Evolutionary conservation across 2,888 invertebrate genomes (phyloP).

Genomic region (Eupeodes luniger): DNA sequence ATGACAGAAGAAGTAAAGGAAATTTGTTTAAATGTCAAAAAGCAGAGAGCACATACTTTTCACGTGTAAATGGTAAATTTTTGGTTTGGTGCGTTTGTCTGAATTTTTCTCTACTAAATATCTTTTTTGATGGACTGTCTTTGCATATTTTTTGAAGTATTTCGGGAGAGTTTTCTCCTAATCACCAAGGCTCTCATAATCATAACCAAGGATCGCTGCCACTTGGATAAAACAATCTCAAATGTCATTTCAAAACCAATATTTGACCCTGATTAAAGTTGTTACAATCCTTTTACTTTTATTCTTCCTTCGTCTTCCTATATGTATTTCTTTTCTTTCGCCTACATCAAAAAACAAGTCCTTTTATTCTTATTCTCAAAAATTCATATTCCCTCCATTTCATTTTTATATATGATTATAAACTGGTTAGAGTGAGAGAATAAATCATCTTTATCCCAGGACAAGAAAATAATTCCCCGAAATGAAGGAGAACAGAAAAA

Average conservation of each 20-base stretch:
- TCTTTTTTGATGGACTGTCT: no score
- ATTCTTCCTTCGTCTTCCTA: constrained; percentile 5
- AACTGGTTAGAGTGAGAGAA: constrained; percentile 20
- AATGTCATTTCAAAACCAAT: neutral
- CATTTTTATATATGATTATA: neutral
- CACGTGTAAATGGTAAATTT: no score
- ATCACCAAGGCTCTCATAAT: no score
- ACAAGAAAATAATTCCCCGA: constrained; percentile 46
- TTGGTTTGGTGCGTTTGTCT: no score
- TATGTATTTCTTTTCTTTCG: constrained; percentile 6
- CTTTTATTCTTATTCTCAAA: constrained; percentile 31
- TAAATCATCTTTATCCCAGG: constrained; percentile 19
- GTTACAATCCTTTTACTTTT: constrained; percentile 27
- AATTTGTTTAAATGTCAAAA: no score
- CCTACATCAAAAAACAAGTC: constrained; percentile 44
- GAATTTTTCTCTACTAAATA: no score
- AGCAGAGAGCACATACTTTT: no score
- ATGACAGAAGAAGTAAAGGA: no score
- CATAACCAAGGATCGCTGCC: no score
- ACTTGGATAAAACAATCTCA: neutral
- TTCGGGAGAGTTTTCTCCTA: no score
- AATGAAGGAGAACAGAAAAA: constrained; percentile 20
- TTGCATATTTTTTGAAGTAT: no score
- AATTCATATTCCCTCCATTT: neutral
- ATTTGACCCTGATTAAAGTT: neutral